phyloP scores from a whole-genome alignment of 1,140 invertebrate genomes.

The Venustaconcha ellipsiformis region DNA sequence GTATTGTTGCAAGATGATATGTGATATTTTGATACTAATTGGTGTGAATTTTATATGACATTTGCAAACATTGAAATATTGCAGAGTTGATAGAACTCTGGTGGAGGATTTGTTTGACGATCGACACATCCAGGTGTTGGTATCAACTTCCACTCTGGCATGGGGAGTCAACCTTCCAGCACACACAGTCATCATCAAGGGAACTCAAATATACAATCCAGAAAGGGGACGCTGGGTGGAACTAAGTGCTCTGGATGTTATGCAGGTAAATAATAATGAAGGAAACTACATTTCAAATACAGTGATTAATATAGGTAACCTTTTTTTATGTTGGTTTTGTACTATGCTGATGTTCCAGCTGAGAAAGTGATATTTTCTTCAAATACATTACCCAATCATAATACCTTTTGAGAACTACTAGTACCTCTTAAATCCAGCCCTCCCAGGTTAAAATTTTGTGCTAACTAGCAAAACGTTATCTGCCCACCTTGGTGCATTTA shows the following conservation, averaged over 20 bases:
- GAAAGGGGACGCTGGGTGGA: slow-evolving; percentile 99
- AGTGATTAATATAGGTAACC: too few relatives aligned
- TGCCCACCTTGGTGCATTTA: too few relatives aligned
- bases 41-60: background rate
- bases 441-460: too few relatives aligned
- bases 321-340: too few relatives aligned
- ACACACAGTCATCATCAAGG: slow-evolving; percentile 99
- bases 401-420: too few relatives aligned
- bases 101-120: slow-evolving; percentile 99
- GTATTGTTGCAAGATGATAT: background rate
- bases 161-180: slow-evolving; percentile 99
- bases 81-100: slow-evolving; percentile 92
- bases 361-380: too few relatives aligned
- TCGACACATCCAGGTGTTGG: slow-evolving; percentile 96
- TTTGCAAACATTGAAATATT: slow-evolving; percentile 6
- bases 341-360: too few relatives aligned
- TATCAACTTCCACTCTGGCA: slow-evolving; percentile 98
- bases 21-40: background rate
- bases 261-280: slow-evolving; percentile 75
- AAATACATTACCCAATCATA: too few relatives aligned
- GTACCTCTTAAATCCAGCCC: too few relatives aligned
- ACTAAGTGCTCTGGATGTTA: slow-evolving; percentile 94
- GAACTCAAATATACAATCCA: slow-evolving; percentile 98
- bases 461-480: too few relatives aligned
- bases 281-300: background rate